Conservation (phyloP, 2,113 vertebrate species). For the Rana temporaria region DNA sequence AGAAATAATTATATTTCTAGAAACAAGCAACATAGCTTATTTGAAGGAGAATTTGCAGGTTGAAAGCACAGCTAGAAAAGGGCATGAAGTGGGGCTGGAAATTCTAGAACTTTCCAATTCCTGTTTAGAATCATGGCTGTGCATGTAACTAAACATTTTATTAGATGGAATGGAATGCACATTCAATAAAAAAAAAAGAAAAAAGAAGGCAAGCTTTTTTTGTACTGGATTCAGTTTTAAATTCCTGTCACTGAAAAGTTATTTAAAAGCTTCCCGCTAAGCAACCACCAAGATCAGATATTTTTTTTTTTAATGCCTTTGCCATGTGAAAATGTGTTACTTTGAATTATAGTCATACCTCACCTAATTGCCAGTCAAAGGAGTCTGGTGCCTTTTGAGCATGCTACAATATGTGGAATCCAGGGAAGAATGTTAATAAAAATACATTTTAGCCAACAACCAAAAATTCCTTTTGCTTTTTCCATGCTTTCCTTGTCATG, state of each 20-base stretch:
- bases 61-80: slow-evolving; percentile 25
- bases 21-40: slow-evolving; percentile 28
- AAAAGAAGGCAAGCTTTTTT: background rate
- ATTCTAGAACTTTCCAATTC: slow-evolving; percentile 16
- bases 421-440: too few relatives aligned
- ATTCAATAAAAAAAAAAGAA: slow-evolving; percentile 11
- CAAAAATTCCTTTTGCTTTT: too few relatives aligned
- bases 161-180: slow-evolving; percentile 20
- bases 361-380: background rate
- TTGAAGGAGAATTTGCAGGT: slow-evolving; percentile 10
- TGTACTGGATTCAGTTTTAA: background rate
- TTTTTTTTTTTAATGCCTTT: slow-evolving; percentile 9
- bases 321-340: background rate
- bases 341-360: slow-evolving; percentile 33
- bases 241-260: slow-evolving; percentile 12
- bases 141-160: slow-evolving; percentile 38
- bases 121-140: slow-evolving; percentile 20
- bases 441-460: too few relatives aligned
- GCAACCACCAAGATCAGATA: slow-evolving; percentile 7
- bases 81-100: slow-evolving; percentile 5
- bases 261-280: slow-evolving; percentile 19
- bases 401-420: too few relatives aligned
- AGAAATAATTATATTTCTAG: slow-evolving; percentile 49
- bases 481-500: too few relatives aligned
- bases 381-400: background rate